These are phyloP conservation scores for Vulpes ferrilata DNA, from an alignment of 2,113 vertebrate species.

Conservation along the genomic window DNA sequence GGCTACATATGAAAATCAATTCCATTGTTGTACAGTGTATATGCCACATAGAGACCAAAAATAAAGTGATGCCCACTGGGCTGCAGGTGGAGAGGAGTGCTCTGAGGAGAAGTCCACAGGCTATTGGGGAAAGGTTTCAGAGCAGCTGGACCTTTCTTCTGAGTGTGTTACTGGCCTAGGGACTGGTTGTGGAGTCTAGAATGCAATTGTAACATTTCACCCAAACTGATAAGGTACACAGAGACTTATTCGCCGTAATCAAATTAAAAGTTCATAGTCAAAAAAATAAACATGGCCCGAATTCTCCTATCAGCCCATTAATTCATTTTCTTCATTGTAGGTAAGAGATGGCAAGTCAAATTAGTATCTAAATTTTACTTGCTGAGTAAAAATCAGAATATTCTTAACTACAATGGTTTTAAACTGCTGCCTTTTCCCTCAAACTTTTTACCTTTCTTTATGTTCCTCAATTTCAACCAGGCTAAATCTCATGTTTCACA, in stretches of 20 bases:
- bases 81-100: not conserved
- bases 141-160: not conserved
- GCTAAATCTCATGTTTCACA: not conserved
- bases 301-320: not conserved
- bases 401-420: not conserved
- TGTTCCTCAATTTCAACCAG: not conserved
- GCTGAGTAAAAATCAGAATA: conserved; percentile 10
- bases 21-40: not conserved
- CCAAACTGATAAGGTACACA: not conserved
- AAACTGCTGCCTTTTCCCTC: not conserved
- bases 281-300: conserved; percentile 14
- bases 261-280: not conserved
- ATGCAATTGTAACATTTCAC: not conserved
- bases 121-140: not conserved
- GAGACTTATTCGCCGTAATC: not conserved
- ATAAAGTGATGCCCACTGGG: not conserved
- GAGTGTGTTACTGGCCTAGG: not conserved
- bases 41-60: not conserved
- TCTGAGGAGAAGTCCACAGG: not conserved
- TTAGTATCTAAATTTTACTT: conserved; percentile 12
- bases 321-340: conserved; percentile 19
- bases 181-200: not conserved
- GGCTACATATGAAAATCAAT: conserved; percentile 30
- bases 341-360: not conserved
- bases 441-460: not conserved